Percentiles rank a stretch among this genome's conserved stretches.
Evolutionary conservation across 2,888 invertebrate species (phyloP).

Genomic region (Cryptocheilus praepositus): DNA sequence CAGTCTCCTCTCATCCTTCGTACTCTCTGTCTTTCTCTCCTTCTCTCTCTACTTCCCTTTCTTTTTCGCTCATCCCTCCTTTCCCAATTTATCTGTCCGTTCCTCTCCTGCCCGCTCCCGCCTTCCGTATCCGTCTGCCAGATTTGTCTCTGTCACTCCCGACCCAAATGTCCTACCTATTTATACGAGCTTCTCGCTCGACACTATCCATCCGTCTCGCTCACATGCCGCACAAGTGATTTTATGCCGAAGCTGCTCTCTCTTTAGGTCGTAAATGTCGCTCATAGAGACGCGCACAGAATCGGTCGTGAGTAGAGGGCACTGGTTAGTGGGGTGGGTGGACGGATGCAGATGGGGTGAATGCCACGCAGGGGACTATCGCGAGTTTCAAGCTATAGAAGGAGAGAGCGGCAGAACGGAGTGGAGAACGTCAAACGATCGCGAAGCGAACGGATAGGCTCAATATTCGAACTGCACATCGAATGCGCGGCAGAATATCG

Average conservation of each 20-base stretch:
- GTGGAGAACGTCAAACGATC: background rate
- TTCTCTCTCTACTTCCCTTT: conserved; percentile 21
- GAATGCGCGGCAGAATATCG: too few species aligned
- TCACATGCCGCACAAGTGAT: conserved; percentile 61
- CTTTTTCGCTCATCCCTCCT: too few species aligned
- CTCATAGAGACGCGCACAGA: conserved; percentile 1
- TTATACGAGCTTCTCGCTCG: conserved; percentile 6
- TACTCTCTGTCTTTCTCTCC: conserved; percentile 38
- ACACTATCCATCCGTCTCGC: conserved; percentile 22
- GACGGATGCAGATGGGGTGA: conserved; percentile 8
- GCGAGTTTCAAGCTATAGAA: conserved; percentile 1
- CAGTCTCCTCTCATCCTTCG: conserved; percentile 10
- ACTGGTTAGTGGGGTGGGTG: background rate
- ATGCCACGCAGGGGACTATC: background rate
- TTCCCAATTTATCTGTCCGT: too few species aligned
- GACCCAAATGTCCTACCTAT: background rate
- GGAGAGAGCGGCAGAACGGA: background rate
- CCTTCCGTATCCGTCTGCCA: conserved; percentile 6
- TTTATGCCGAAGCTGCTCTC: conserved; percentile 58
- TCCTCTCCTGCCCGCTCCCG: conserved; percentile 2
- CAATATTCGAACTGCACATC: too few species aligned
- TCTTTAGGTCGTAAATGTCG: conserved; percentile 50
- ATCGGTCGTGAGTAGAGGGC: conserved; percentile 6
- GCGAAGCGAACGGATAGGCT: too few species aligned
- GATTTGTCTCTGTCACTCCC: conserved; percentile 37